Conservation (phyloP, 2,113 vertebrate genomes). For the Rafetus swinhoei region DNA sequence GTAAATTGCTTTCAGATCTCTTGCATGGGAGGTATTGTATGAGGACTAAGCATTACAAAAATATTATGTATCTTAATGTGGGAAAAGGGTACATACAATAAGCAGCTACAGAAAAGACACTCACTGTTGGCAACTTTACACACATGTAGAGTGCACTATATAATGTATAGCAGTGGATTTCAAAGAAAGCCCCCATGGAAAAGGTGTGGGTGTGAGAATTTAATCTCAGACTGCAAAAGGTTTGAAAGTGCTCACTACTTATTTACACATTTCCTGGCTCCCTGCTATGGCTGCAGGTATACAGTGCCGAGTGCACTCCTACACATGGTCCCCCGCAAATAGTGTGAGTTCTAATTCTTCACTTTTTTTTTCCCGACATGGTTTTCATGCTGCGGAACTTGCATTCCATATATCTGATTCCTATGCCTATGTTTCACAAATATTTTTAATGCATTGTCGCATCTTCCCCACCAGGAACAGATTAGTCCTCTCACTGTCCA, state of each 20-base stretch:
- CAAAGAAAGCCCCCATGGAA: not conserved
- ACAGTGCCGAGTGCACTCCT: not conserved
- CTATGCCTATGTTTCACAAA: not conserved
- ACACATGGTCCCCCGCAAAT: not conserved
- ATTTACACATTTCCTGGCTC: not conserved
- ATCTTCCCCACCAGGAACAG: not conserved
- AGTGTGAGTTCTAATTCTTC: not conserved
- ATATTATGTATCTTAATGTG: not conserved
- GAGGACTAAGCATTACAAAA: not conserved
- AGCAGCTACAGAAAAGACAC: not conserved
- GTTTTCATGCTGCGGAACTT: not conserved
- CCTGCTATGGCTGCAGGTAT: not conserved
- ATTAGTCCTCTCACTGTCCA: not conserved
- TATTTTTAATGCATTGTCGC: not conserved
- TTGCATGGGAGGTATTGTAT: not conserved
- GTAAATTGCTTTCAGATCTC: not conserved
- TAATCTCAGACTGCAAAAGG: not conserved
- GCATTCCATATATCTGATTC: not conserved
- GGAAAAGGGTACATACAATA: not conserved
- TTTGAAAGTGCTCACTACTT: not conserved
- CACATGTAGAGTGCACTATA: not conserved
- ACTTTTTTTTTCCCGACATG: not conserved
- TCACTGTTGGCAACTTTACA: not conserved
- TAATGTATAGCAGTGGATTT: not conserved
- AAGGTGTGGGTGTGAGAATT: not conserved